Base-by-base conservation (phyloP, 2,888 invertebrate species). In the Tholera decimalis region DNA sequence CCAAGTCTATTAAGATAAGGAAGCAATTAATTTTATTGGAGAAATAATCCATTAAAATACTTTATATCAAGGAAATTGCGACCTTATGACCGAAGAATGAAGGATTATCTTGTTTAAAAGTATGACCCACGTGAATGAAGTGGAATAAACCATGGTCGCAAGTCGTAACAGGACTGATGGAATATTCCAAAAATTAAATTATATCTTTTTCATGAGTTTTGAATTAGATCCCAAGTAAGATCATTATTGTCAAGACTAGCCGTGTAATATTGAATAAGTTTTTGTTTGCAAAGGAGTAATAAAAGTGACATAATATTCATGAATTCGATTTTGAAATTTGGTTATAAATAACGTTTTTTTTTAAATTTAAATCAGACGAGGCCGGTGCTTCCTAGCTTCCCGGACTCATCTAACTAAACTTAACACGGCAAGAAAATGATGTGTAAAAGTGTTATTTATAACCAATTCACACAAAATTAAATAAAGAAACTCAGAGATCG, bases 1-100 rank as follows among this genome's bases (percentile, higher is more conserved):
- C 53, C 49, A 57, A 77, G 49, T 61, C 74, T 54, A 77, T 69
- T 67, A 65, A 61, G 75, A 78, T 62, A 67, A 60, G 66, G 43
- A 50, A 55, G 70, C 75, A 79, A 79, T 80, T 76, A 82, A 66
- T 61, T 72, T 60, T 81, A 71, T 76, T 63, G 63, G 73, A 76
- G 67, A 71, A 71, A 79, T 46, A 50, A 71, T 54, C 72, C 49
- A 77, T 76, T 55, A 20, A 11, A 26, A 49, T 47, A 69, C 28
- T 58, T 22, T 6, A 15, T 47, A 20, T 1, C 8, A 22, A 18
- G 13, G 44, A 7, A 53, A 8, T 44, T 24, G 41, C 22, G n/a
- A 41, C 41, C 41, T 70, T 50, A 20, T 1, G 0, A 0, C 18
- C 7, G 0, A 0, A 22, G 9, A 11, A n/a, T 20, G 46, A 13